Evolutionary conservation across 2,113 vertebrate genomes (phyloP).

Genomic region (Cygnus atratus): DNA sequence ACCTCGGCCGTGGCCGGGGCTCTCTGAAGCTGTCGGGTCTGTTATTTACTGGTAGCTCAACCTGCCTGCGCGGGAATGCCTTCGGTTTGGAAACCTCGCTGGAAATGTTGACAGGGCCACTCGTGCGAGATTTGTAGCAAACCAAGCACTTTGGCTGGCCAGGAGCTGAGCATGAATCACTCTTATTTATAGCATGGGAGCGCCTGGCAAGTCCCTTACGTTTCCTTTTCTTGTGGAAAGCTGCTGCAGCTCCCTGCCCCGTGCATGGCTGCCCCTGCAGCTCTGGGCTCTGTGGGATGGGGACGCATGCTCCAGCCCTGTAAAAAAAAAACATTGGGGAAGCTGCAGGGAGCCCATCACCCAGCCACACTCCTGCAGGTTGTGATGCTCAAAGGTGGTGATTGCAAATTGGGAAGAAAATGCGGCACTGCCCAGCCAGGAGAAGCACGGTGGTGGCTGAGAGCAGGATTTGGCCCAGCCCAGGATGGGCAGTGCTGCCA

Average conservation of each 20-base stretch:
- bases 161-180: constrained; percentile 32
- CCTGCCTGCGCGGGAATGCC: constrained; percentile 45
- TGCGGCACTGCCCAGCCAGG: background rate
- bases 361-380: background rate
- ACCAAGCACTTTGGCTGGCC: constrained; percentile 6
- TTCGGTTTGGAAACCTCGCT: constrained; percentile 53
- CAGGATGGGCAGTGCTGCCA: background rate
- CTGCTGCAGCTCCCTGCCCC: background rate
- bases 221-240: constrained; percentile 29
- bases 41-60: constrained; percentile 29
- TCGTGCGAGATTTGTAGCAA: background rate
- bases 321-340: background rate
- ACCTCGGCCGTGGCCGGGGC: constrained; percentile 5
- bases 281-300: background rate
- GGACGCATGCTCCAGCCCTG: background rate
- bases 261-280: background rate
- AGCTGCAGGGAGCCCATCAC: background rate
- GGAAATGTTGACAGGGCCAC: constrained; percentile 57
- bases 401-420: background rate
- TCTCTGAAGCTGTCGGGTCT: background rate
- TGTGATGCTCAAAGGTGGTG: background rate
- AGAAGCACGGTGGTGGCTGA: background rate
- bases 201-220: background rate
- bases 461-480: background rate
- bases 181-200: constrained; percentile 56